Evolutionary conservation across 1,140 invertebrate species (phyloP), one percentile per base, ranked within the genome.

Genomic region (Cryptotermes secundus): DNA sequence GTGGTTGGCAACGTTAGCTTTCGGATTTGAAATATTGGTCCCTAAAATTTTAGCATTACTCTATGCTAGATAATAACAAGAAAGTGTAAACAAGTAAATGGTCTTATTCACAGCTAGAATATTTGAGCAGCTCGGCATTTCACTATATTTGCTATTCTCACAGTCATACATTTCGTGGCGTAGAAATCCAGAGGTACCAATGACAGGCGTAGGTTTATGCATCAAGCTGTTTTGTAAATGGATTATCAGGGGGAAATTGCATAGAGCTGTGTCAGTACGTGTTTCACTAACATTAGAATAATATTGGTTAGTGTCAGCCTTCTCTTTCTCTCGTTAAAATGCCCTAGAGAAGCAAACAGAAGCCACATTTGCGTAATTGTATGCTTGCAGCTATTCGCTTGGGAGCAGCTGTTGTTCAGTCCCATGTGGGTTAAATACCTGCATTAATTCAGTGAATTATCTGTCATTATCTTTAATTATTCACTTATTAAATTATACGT

Each of bases 351-450:
- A 72, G n/a, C 59, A 72, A n/a, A 72, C n/a, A 72, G 10, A 31
- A 72, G 59, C n/a, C 59, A 72, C 59, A 72, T 72, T 72, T 72
- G 26, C 31, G 59, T 72, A 72, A 72, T 72, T 72, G 59, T 72
- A n/a, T 72, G 59, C 59, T n/a, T 31, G 0, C 59, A 72, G n/a
- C 59, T 72, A 31, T 72, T 6, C 59, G 31, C 59, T 26, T 72
- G 59, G 59, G 59, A 16, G 6, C n/a, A 72, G n/a, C 59, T 72
- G 26, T 72, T 31, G 10, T 72, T n/a, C 59, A 9, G 31, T 72
- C 59, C n/a, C 26, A 72, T 72, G 59, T 72, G 59, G 59, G 0
- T 72, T 72, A 59, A 59, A 59, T 59, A 12, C 16, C 10, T 72
- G 59, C 6, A n/a, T 6, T 72, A n/a, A 72, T 31, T 31, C 26